Conservation (phyloP, 1,140 invertebrate species). For the Solen grandis region DNA sequence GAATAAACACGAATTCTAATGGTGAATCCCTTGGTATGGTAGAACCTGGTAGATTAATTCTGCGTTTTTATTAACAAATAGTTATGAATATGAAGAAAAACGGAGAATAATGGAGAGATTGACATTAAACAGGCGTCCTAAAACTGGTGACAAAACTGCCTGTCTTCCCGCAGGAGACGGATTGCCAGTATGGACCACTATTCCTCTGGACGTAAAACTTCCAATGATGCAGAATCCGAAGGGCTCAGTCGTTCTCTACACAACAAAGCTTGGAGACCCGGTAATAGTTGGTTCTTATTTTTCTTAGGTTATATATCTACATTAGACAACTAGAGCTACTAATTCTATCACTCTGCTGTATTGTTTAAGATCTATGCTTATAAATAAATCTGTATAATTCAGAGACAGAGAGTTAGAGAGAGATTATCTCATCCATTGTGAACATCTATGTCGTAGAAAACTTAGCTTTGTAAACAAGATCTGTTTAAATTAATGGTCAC, state of each 20-base stretch:
- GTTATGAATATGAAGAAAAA: too few species aligned
- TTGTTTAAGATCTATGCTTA: too few species aligned
- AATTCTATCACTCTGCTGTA: not conserved
- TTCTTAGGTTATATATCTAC: not conserved
- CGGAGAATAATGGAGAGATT: conserved; percentile 57
- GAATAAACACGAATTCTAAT: too few species aligned
- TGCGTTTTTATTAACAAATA: too few species aligned
- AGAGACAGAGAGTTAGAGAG: not conserved
- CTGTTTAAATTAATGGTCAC: too few species aligned
- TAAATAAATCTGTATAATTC: not conserved
- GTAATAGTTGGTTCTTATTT: not conserved
- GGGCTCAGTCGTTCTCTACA: conserved; percentile 55
- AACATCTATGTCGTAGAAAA: too few species aligned
- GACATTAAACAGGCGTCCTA: conserved; percentile 43
- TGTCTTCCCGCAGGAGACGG: conserved; percentile 57
- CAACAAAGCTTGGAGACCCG: conserved; percentile 58
- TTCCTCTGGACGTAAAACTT: conserved; percentile 63
- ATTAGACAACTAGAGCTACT: not conserved
- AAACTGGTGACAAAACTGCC: conserved; percentile 16
- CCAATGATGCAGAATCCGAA: conserved; percentile 58
- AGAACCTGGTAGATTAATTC: too few species aligned
- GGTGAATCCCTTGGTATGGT: too few species aligned
- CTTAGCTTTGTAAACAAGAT: too few species aligned
- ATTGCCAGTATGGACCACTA: conserved; percentile 56
- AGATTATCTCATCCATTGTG: too few species aligned